Conservation (phyloP, 2,797 vertebrate genomes). For the Eulemur rubriventer region DNA sequence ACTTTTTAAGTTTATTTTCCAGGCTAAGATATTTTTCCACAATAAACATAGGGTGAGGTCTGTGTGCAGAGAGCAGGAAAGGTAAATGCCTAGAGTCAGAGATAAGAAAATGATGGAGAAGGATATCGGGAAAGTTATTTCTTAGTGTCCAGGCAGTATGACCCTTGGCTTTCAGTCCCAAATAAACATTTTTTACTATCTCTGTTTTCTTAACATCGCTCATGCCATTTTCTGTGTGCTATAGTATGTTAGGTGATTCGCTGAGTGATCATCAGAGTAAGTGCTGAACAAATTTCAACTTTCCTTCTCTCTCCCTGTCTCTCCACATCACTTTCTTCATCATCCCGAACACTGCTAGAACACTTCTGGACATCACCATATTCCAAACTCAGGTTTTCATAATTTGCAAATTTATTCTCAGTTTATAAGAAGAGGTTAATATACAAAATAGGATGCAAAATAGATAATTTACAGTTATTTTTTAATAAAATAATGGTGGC, state of each 20-base stretch:
- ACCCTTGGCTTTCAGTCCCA: not conserved
- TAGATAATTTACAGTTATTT: not conserved
- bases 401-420: not conserved
- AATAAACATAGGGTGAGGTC: not conserved
- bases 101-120: not conserved
- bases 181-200: not conserved
- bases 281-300: not conserved
- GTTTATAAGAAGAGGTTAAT: not conserved
- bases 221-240: not conserved
- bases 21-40: not conserved
- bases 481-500: not conserved
- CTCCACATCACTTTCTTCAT: not conserved
- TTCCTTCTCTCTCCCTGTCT: not conserved
- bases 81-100: not conserved
- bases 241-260: not conserved
- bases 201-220: not conserved
- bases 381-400: not conserved
- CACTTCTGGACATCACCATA: not conserved
- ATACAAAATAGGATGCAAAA: not conserved
- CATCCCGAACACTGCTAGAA: not conserved
- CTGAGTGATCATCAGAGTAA: not conserved
- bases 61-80: not conserved
- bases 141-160: not conserved
- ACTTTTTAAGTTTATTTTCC: not conserved
- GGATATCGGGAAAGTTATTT: not conserved